phyloP scores from a whole-genome alignment of 2,797 vertebrate species.

The Danio jaintianensis region DNA sequence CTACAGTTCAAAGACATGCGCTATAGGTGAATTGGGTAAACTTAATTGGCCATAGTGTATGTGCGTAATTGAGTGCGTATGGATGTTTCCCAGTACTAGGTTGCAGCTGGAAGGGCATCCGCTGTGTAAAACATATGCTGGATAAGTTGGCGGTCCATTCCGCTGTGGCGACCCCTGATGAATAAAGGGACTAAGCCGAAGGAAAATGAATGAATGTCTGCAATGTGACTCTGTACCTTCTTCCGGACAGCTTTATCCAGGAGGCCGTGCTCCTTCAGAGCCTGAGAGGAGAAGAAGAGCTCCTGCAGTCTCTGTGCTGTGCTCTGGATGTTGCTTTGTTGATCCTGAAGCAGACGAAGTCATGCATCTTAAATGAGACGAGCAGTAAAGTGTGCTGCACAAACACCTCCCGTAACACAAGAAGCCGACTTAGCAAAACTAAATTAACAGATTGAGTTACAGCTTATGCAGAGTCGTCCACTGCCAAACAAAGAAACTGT shows the following conservation, averaged over 20 bases:
- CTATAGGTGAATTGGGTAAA: too few relatives aligned
- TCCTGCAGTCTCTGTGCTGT: slow-evolving; percentile 64
- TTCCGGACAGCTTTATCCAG: slow-evolving; percentile 48
- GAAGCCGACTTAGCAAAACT: slow-evolving; percentile 14
- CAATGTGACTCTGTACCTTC: slow-evolving; percentile 52
- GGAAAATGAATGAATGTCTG: too few relatives aligned
- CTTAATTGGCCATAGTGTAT: too few relatives aligned
- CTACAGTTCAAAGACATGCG: too few relatives aligned
- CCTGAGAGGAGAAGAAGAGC: slow-evolving; percentile 64
- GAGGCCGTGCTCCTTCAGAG: slow-evolving; percentile 41
- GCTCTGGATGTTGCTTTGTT: slow-evolving; percentile 44
- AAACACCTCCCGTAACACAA: slow-evolving; percentile 33
- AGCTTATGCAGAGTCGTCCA: slow-evolving; percentile 1
- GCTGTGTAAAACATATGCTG: too few relatives aligned
- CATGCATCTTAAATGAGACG: slow-evolving; percentile 43
- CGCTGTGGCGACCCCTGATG: too few relatives aligned
- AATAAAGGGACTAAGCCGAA: too few relatives aligned
- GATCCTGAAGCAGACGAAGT: slow-evolving; percentile 55
- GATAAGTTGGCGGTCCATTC: too few relatives aligned
- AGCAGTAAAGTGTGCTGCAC: slow-evolving; percentile 26
- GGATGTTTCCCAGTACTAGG: too few relatives aligned
- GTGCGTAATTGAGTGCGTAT: too few relatives aligned
- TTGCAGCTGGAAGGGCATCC: too few relatives aligned
- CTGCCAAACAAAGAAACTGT: neutral
- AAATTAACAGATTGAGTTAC: slow-evolving; percentile 39